Base-by-base conservation (phyloP, 2,797 vertebrate species). In the Okamejei kenojei region DNA sequence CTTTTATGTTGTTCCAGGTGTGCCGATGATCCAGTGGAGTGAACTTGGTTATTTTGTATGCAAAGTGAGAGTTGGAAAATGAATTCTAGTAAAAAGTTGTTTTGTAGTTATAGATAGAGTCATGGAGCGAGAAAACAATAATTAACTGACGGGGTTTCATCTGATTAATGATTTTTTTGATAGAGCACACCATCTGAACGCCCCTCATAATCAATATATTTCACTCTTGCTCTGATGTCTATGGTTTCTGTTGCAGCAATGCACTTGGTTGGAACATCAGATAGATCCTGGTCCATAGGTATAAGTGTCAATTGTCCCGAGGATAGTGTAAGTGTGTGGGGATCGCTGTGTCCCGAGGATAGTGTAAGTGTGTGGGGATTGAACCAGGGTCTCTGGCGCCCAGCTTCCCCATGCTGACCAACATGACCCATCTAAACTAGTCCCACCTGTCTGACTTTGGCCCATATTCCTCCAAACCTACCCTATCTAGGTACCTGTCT, bases 151-250 rank as follows among this genome's bases (percentile, higher is more conserved):
- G 96, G 45, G 99, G 99, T 93, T 99, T 99, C 99, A 99, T 99
- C 95, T 99, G 99, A 95, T 99, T 99, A 94, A 99, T 99, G 90
- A 99, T 99, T 96, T 99, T 99, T 95, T 99, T 99, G 95, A 99
- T 99, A 93, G 99, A 99, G 95, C 99, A n/a, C 99, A 0, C 99
- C 99, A 21, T 99, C 99, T 2, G 99, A 99, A 78, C 99, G 98
- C 80, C 99, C 99, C 96, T 99, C 99, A 1, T 99, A 99, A 96
- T 99, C 99, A 93, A 99, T 99, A 94, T 99, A 99, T 0, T 97
- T 97, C 93, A 99, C 96, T 93, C 98, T 97, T 58, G 98, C 98
- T 96, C 99, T 99, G 93, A 99, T 99, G 96, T 99, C 99, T 93
- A 99, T 97, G 38, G 97, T 98, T 94, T 99, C 98, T 90, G 97